Conservation (phyloP, 92 coral and sea anemone species). For the Epizoanthus scotinus region DNA sequence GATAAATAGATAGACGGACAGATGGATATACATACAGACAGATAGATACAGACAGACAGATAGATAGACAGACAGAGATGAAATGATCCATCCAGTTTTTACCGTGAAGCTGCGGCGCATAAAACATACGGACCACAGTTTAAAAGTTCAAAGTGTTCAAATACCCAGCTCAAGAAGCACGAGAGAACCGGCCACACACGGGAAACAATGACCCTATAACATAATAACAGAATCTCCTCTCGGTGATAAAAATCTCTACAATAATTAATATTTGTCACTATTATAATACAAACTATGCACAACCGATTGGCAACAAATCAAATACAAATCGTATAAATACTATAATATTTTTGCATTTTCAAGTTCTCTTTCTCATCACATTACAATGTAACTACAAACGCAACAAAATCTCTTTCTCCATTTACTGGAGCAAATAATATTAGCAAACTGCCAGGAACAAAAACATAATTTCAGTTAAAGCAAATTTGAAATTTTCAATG, state of each 20-base stretch:
- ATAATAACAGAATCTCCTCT: slow-evolving; percentile 11
- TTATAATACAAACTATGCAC: slow-evolving; percentile 19
- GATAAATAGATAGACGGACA: not conserved
- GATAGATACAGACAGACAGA: not conserved
- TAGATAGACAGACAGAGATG: not conserved
- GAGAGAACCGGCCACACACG: not conserved
- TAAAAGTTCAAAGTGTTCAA: not conserved
- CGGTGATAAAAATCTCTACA: slow-evolving; percentile 1
- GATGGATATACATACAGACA: not conserved
- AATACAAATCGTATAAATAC: slow-evolving; percentile 15
- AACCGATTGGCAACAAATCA: slow-evolving; percentile 15
- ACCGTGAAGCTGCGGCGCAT: not conserved
- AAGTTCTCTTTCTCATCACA: slow-evolving; percentile 11
- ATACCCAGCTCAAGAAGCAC: not conserved
- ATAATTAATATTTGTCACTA: slow-evolving; percentile 1
- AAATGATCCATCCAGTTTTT: not conserved
- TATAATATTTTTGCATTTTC: slow-evolving; percentile 2
- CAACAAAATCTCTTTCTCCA: not conserved
- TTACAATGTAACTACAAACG: not conserved
- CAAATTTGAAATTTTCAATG: too few species aligned
- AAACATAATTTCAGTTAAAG: too few species aligned
- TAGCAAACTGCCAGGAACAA: not conserved
- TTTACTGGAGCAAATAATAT: not conserved
- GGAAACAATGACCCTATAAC: not conserved
- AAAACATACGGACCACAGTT: not conserved